Evolutionary conservation across 2,113 vertebrate genomes (phyloP).

Genomic region (Thymallus thymallus): DNA sequence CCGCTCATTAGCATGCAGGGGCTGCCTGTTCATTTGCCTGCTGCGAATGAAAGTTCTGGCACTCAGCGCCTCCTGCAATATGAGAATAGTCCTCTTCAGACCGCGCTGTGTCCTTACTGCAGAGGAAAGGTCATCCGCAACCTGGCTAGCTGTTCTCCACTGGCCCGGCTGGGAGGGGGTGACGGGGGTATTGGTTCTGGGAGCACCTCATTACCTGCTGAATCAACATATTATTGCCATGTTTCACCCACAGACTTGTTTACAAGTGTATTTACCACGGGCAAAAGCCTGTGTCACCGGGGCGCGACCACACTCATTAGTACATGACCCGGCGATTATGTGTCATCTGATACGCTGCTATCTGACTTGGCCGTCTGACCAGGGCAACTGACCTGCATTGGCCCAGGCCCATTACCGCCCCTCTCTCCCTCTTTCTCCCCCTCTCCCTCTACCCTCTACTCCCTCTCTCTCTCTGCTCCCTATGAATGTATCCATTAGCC

Average conservation of each 20-base stretch:
- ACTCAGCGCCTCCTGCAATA: constrained; percentile 95
- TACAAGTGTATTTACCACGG: constrained; percentile 98
- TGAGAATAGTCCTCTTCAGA: constrained; percentile 99
- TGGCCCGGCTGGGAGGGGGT: constrained; percentile 67
- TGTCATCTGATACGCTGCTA: constrained; percentile 96
- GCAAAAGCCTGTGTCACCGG: constrained; percentile 88
- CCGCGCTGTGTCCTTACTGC: constrained; percentile 92
- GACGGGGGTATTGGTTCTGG: constrained; percentile 94
- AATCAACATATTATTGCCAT: constrained; percentile 99
- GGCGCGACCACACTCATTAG: constrained; percentile 96
- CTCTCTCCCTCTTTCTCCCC: constrained; percentile 75
- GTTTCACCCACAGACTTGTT: constrained; percentile 96
- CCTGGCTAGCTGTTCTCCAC: constrained; percentile 85
- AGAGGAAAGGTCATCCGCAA: constrained; percentile 90
- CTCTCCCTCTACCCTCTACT: constrained; percentile 61
- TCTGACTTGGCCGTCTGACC: constrained; percentile 90
- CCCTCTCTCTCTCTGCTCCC: constrained; percentile 70
- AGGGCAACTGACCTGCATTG: constrained; percentile 88
- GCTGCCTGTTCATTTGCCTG: constrained; percentile 99
- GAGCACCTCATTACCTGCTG: constrained; percentile 99
- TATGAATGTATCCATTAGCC: constrained; percentile 99
- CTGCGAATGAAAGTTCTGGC: constrained; percentile 99
- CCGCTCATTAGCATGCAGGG: constrained; percentile 99
- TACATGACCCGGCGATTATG: constrained; percentile 96
- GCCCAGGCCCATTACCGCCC: constrained; percentile 91